These are phyloP conservation scores for Psephotus haematonotus DNA, from an alignment of 2,113 vertebrate species.

Conservation along the genomic window DNA sequence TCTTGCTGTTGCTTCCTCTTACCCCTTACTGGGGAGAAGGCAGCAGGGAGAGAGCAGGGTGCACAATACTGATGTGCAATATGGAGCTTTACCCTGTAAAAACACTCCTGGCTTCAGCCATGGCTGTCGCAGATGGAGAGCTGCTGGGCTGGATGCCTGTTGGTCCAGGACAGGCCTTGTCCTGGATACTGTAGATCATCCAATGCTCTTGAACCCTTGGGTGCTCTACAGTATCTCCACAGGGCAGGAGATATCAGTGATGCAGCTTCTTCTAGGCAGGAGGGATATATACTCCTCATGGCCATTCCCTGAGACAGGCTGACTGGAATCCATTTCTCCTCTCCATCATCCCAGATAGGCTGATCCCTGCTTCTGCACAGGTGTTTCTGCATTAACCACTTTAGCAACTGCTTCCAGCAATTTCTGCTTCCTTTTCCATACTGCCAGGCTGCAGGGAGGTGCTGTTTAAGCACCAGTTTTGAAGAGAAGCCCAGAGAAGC, in stretches of 20 bases:
- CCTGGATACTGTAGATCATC: no score
- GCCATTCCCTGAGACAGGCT: neutral
- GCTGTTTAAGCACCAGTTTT: neutral
- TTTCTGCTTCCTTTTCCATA: neutral
- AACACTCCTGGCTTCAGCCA: no score
- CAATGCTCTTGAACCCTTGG: neutral
- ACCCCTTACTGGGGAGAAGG: no score
- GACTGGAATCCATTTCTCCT: neutral
- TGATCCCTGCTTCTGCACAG: neutral
- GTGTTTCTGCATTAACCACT: neutral
- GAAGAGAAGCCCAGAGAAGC: neutral
- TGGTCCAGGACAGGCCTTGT: no score
- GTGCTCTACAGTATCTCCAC: neutral
- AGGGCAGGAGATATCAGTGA: neutral
- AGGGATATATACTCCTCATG: neutral
- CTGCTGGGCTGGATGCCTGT: no score
- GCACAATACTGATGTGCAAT: no score
- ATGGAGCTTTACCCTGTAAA: no score
- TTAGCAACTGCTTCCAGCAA: neutral
- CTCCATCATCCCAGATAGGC: neutral
- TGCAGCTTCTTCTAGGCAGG: neutral
- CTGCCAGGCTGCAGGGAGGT: neutral
- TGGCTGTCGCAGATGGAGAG: no score
- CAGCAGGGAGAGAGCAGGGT: no score
- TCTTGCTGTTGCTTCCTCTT: no score